phyloP scores from a whole-genome alignment of 1,140 invertebrate species.

The Antheraea mylitta region DNA sequence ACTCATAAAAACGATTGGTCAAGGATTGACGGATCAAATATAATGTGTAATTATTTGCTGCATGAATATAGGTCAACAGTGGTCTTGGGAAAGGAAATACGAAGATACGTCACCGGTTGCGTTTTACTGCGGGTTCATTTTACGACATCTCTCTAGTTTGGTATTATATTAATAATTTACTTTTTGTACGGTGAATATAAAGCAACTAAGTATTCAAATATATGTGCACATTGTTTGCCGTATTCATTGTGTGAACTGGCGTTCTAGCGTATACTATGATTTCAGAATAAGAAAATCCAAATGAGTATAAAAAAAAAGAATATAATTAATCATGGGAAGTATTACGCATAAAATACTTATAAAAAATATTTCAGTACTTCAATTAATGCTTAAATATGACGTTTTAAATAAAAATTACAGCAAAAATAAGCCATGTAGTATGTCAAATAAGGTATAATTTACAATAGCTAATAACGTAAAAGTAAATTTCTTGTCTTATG shows the following conservation, averaged over 20 bases:
- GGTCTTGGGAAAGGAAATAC: conserved; percentile 72
- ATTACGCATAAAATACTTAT: no score
- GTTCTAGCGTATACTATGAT: no score
- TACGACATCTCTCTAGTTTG: background rate
- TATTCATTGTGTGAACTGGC: no score
- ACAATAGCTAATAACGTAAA: background rate
- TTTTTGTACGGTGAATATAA: background rate
- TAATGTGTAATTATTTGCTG: conserved; percentile 45
- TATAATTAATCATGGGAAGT: no score
- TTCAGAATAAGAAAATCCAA: no score
- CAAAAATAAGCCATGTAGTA: no score
- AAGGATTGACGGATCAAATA: conserved; percentile 61
- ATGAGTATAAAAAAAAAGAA: no score
- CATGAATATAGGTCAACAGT: conserved; percentile 66
- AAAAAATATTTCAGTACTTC: no score
- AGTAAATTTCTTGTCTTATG: background rate
- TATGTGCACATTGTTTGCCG: background rate
- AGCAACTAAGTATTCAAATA: background rate
- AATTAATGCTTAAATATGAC: no score
- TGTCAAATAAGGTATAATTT: background rate
- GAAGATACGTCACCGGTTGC: conserved; percentile 19
- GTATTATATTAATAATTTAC: background rate
- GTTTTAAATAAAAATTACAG: no score
- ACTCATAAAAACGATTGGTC: conserved; percentile 67
- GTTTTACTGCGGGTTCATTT: conserved; percentile 1